Conservation (phyloP, 1,140 invertebrate genomes). For the Bombus confusus region DNA sequence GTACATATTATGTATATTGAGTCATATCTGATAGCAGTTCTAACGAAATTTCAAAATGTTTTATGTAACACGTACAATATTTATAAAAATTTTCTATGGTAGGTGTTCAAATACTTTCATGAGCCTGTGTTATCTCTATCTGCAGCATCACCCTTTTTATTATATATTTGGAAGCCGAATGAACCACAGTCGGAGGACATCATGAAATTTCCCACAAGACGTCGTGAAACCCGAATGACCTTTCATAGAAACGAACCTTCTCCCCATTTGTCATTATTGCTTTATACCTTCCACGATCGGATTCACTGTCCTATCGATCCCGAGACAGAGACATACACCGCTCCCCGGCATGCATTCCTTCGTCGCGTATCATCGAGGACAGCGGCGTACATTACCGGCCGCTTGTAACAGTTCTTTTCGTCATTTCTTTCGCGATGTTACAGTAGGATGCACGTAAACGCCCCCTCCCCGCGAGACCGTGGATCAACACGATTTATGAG, state of each 20-base stretch:
- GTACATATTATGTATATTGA: too few relatives aligned
- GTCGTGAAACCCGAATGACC: background rate
- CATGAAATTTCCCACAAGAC: background rate
- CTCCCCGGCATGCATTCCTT: slow-evolving; percentile 1
- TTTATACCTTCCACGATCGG: slow-evolving; percentile 13
- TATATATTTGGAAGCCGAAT: background rate
- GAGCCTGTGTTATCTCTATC: background rate
- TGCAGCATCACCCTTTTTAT: background rate
- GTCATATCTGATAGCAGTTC: background rate
- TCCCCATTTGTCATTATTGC: slow-evolving; percentile 27
- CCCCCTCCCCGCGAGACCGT: background rate
- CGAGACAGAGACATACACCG: background rate
- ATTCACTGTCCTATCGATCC: background rate
- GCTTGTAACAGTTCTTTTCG: background rate
- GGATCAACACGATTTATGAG: slow-evolving; percentile 29
- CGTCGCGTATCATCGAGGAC: background rate
- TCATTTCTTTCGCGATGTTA: slow-evolving; percentile 10
- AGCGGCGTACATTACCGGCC: background rate
- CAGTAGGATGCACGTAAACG: slow-evolving; percentile 26
- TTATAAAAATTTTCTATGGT: background rate
- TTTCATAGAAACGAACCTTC: background rate
- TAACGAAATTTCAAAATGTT: background rate
- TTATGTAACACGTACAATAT: background rate
- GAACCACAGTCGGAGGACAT: background rate
- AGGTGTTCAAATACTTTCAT: background rate